phyloP scores from a whole-genome alignment of 1,140 invertebrate genomes.

The Drosophila bipectinata region DNA sequence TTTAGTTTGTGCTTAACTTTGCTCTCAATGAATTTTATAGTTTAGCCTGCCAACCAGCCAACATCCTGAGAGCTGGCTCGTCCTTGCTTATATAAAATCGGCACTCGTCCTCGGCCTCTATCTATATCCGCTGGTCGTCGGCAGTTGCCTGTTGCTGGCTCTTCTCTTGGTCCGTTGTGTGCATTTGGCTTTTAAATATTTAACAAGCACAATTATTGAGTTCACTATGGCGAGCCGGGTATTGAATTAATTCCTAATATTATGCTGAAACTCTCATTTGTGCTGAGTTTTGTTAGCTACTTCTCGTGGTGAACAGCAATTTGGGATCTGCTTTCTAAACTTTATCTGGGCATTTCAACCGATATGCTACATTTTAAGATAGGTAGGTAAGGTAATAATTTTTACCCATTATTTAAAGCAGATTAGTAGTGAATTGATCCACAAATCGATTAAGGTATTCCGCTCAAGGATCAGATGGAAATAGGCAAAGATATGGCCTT shows the following conservation, averaged over 20 bases:
- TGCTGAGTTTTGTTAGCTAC: constrained; percentile 10
- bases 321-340: constrained; percentile 7
- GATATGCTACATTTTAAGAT: too few relatives aligned
- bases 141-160: constrained; percentile 34
- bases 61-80: constrained; percentile 2
- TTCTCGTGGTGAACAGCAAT: constrained; percentile 20
- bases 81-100: constrained; percentile 52
- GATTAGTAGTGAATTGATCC: too few relatives aligned
- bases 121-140: constrained; percentile 26
- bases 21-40: constrained; percentile 82
- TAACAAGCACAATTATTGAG: constrained; percentile 71
- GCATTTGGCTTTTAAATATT: constrained; percentile 71
- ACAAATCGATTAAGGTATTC: too few relatives aligned
- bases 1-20: constrained; percentile 68
- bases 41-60: constrained; percentile 54
- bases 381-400: too few relatives aligned
- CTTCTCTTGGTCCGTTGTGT: constrained; percentile 12
- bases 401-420: too few relatives aligned
- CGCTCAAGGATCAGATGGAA: too few relatives aligned
- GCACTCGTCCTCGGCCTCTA: constrained; percentile 12
- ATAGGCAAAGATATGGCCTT: too few relatives aligned
- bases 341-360: too few relatives aligned
- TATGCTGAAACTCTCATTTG: constrained; percentile 32
- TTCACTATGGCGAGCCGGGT: constrained; percentile 50
- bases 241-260: constrained; percentile 60